Evolutionary conservation across 2,797 vertebrate species (phyloP).

Genomic region (Brachyrhaphis roseni): DNA sequence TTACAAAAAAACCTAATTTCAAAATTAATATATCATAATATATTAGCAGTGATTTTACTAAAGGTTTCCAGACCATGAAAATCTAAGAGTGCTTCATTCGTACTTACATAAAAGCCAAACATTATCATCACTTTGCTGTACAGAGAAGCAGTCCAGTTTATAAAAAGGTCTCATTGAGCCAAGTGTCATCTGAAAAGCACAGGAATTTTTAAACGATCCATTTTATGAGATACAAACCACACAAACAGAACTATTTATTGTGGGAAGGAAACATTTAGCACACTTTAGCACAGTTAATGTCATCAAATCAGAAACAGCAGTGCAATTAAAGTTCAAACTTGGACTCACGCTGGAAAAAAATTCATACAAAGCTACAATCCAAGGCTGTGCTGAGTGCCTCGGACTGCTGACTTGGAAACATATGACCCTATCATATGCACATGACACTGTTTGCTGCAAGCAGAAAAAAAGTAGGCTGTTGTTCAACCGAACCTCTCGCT

Average conservation of each 20-base stretch:
- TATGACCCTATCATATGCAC: slow-evolving; percentile 76
- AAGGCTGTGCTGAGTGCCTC: slow-evolving; percentile 42
- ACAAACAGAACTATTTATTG: slow-evolving; percentile 21
- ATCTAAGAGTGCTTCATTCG: neutral
- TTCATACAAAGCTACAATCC: slow-evolving; percentile 34
- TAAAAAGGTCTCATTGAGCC: slow-evolving; percentile 8
- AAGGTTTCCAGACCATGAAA: neutral
- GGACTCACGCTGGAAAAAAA: slow-evolving; percentile 10
- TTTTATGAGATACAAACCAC: slow-evolving; percentile 16
- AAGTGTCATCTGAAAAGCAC: neutral
- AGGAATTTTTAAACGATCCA: neutral
- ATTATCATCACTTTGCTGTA: slow-evolving; percentile 1
- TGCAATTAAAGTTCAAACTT: slow-evolving; percentile 17
- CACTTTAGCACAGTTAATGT: slow-evolving; percentile 12
- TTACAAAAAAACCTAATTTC: neutral
- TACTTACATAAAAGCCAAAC: neutral
- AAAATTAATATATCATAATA: neutral
- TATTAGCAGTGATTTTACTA: neutral
- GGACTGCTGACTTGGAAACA: slow-evolving; percentile 60
- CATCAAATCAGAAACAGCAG: slow-evolving; percentile 22
- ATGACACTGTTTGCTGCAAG: slow-evolving; percentile 73
- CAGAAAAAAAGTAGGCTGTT: slow-evolving; percentile 69
- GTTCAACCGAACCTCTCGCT: slow-evolving; percentile 56
- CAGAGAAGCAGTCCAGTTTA: slow-evolving; percentile 1
- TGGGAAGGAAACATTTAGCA: slow-evolving; percentile 1